Conservation (phyloP, 2,888 invertebrate genomes). For the Camponotus fellah region DNA sequence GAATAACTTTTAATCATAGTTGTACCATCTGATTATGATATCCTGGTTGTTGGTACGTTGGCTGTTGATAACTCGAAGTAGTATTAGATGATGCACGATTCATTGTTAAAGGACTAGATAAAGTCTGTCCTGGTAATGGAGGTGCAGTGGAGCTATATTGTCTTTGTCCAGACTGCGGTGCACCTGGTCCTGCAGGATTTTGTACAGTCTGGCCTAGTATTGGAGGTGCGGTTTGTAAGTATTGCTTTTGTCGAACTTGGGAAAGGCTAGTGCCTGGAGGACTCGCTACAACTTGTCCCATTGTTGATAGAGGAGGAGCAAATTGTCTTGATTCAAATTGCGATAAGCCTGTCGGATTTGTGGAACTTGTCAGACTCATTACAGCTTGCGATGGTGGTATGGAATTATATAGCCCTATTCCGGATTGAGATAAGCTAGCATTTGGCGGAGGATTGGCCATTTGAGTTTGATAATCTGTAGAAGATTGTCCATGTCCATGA, state of each 20-base stretch:
- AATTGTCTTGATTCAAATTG: constrained; percentile 28
- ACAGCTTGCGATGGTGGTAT: not conserved
- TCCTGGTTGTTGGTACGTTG: constrained; percentile 85
- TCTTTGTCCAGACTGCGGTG: constrained; percentile 71
- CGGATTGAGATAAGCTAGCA: constrained; percentile 17
- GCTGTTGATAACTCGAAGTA: constrained; percentile 76
- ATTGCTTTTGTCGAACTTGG: constrained; percentile 33
- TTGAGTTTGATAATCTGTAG: constrained; percentile 68
- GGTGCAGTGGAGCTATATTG: constrained; percentile 73
- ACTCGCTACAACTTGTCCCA: not conserved
- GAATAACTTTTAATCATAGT: not conserved
- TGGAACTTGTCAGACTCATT: not conserved
- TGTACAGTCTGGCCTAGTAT: not conserved
- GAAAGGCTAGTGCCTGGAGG: not conserved
- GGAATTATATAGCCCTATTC: constrained; percentile 20
- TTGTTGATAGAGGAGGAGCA: constrained; percentile 14
- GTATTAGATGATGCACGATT: constrained; percentile 71
- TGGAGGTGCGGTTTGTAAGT: constrained; percentile 10
- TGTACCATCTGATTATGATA: constrained; percentile 66
- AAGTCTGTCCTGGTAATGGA: constrained; percentile 83
- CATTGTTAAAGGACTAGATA: constrained; percentile 68
- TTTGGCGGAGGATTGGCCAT: constrained; percentile 53
- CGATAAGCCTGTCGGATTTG: not conserved
- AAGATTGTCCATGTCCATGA: constrained; percentile 20
- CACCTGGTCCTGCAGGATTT: constrained; percentile 68